Evolutionary conservation across 2,113 vertebrate genomes (phyloP).

Genomic region (Tupaia tana): DNA sequence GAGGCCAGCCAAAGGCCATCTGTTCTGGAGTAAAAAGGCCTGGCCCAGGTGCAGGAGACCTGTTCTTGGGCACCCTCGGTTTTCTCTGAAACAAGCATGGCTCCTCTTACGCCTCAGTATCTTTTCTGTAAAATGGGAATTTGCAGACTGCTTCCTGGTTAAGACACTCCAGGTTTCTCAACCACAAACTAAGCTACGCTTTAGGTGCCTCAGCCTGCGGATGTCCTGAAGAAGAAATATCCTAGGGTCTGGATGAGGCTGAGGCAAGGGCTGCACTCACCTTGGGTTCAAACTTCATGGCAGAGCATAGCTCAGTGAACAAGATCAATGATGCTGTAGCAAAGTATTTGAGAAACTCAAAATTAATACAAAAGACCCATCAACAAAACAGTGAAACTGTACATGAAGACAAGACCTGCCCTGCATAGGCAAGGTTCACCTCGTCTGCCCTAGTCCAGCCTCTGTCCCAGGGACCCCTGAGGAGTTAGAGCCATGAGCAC

Average conservation of each 20-base stretch:
- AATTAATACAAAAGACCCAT: neutral
- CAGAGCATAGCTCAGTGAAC: neutral
- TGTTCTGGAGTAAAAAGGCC: neutral
- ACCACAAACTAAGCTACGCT: too few species aligned
- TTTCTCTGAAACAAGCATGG: too few species aligned
- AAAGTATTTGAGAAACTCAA: neutral
- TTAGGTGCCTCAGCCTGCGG: rapidly evolving
- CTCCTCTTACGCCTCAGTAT: neutral
- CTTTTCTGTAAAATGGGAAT: neutral
- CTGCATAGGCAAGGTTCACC: neutral
- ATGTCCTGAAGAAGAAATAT: too few species aligned
- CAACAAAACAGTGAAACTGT: rapidly evolving
- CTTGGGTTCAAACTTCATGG: neutral
- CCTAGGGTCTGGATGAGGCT: rapidly evolving
- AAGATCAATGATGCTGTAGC: neutral
- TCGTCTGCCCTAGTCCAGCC: too few species aligned
- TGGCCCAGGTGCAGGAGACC: neutral
- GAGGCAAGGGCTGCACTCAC: rapidly evolving
- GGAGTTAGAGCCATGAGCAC: neutral
- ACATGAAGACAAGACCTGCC: neutral
- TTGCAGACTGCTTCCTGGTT: neutral
- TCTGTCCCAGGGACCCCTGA: neutral
- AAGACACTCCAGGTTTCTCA: neutral
- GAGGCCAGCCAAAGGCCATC: neutral
- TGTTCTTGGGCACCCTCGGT: too few species aligned